Percentiles rank a stretch among this genome's conserved stretches.
These are phyloP conservation scores for Platycheirus rosarum DNA, from an alignment of 2,888 invertebrate species.

Conservation along the genomic window DNA sequence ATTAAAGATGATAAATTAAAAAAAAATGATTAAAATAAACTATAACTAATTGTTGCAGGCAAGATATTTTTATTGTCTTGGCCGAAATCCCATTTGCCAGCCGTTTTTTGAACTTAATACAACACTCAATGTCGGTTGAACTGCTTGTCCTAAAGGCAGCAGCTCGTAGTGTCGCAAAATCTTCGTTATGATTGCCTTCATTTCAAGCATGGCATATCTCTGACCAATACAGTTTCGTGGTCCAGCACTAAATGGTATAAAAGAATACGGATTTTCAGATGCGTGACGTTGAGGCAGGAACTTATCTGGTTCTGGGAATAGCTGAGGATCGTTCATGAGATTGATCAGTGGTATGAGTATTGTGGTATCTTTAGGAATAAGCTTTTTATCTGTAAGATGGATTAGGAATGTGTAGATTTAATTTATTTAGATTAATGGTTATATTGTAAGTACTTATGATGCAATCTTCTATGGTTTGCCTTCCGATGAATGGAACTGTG, in stretches of 20 bases:
- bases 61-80: constrained; percentile 30
- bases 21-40: constrained; percentile 7
- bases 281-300: constrained; percentile 76
- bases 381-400: constrained; percentile 70
- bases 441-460: constrained; percentile 82
- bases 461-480: constrained; percentile 83
- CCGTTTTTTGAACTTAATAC: constrained; percentile 73
- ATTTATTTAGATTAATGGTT: no score
- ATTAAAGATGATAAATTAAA: constrained; percentile 80
- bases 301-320: constrained; percentile 75
- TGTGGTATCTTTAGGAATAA: constrained; percentile 74
- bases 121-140: constrained; percentile 65
- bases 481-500: constrained; percentile 85
- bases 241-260: constrained; percentile 77
- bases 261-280: constrained; percentile 75
- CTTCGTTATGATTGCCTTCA: constrained; percentile 76
- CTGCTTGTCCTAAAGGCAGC: constrained; percentile 59
- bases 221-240: constrained; percentile 78
- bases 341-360: constrained; percentile 69
- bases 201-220: constrained; percentile 78
- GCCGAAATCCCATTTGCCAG: constrained; percentile 74
- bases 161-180: constrained; percentile 74
- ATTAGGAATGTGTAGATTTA: background rate
- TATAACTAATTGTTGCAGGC: constrained; percentile 2
- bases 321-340: constrained; percentile 69